A percentile compares a stretch with the other conserved stretches of the same genome.
Conservation (phyloP, 2,888 invertebrate species). For the Ophioninae sp. region DNA sequence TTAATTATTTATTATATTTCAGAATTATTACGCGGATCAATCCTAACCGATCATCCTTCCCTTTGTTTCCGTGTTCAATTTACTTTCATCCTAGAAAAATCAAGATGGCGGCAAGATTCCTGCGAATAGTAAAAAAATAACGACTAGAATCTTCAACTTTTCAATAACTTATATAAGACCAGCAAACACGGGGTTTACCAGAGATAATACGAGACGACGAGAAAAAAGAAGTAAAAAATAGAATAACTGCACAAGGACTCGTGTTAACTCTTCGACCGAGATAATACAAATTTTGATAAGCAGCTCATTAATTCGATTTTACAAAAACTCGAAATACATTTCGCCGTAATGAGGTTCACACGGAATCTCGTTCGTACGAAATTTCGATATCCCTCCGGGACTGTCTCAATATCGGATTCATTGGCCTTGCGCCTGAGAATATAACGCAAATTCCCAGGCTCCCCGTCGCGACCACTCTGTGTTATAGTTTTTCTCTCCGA, state of each 20-base stretch:
- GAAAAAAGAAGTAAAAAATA: too few relatives aligned
- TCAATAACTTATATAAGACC: too few relatives aligned
- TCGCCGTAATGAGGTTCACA: neutral
- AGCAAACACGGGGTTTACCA: too few relatives aligned
- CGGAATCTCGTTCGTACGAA: neutral
- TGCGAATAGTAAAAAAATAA: too few relatives aligned
- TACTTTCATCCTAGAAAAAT: neutral
- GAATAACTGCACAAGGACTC: too few relatives aligned
- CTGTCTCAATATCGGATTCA: slow-evolving; percentile 17
- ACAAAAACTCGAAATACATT: too few relatives aligned
- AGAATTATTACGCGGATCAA: neutral
- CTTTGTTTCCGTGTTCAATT: neutral
- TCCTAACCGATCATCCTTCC: neutral
- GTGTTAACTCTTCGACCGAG: too few relatives aligned
- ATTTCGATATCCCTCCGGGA: slow-evolving; percentile 1
- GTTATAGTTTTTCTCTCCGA: neutral
- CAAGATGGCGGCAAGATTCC: too few relatives aligned
- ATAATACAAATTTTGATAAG: too few relatives aligned
- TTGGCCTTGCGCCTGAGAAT: slow-evolving; percentile 1
- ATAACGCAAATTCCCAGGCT: slow-evolving; percentile 11
- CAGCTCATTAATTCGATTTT: too few relatives aligned
- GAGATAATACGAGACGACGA: too few relatives aligned
- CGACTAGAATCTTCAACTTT: too few relatives aligned
- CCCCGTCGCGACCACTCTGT: neutral
- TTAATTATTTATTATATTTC: neutral